Conservation (phyloP, 92 coral and sea anemone genomes). For the Porites divaricata region DNA sequence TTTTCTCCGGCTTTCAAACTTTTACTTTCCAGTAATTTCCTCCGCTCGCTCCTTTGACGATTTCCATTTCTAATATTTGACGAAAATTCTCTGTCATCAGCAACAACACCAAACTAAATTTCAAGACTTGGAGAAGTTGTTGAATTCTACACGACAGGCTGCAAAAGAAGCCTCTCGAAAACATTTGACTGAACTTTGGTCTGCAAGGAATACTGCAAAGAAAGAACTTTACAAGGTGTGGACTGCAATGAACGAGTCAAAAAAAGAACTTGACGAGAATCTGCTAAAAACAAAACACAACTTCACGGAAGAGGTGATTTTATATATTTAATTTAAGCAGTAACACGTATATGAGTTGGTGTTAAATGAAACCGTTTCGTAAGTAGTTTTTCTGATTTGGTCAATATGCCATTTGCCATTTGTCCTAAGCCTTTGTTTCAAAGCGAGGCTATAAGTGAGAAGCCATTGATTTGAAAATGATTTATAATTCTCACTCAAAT, state of each 20-base stretch:
- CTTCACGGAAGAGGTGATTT: constrained; percentile 7
- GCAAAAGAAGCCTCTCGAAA: neutral
- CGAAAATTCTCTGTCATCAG: neutral
- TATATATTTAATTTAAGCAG: neutral
- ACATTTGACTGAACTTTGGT: neutral
- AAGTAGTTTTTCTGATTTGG: too few relatives aligned
- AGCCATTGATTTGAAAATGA: too few relatives aligned
- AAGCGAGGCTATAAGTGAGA: too few relatives aligned
- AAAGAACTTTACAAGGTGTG: neutral
- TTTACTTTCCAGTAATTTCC: neutral
- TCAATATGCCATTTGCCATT: too few relatives aligned
- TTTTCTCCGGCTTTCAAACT: neutral
- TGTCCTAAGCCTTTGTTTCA: too few relatives aligned
- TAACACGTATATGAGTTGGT: too few relatives aligned
- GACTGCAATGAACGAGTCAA: neutral
- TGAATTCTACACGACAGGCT: neutral
- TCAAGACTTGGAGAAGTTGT: neutral
- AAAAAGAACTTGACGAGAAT: neutral
- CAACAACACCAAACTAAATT: neutral
- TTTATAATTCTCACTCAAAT: too few relatives aligned
- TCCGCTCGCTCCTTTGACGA: too few relatives aligned
- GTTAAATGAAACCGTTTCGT: too few relatives aligned
- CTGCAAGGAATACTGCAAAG: neutral
- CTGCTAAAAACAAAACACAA: neutral
- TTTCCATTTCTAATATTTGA: neutral